Conservation (phyloP, 2,797 vertebrate genomes). For the Apogon talboti region DNA sequence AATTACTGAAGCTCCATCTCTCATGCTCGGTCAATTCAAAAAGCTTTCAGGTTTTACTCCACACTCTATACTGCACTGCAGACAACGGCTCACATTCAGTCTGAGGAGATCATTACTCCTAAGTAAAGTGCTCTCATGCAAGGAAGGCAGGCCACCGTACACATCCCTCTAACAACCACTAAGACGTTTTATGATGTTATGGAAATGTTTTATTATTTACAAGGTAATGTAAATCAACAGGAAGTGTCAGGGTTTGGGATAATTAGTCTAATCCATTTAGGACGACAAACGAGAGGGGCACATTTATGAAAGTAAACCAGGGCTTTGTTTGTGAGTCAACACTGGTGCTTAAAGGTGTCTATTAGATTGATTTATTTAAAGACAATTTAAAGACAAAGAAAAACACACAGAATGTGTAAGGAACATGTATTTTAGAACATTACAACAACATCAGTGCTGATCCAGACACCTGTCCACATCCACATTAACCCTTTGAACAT, state of each 20-base stretch:
- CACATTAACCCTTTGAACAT: too few species aligned
- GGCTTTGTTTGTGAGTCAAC: constrained; percentile 32
- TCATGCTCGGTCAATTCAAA: constrained; percentile 64
- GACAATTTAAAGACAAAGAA: too few species aligned
- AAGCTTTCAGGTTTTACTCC: constrained; percentile 65
- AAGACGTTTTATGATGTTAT: constrained; percentile 33
- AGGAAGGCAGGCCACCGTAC: constrained; percentile 19
- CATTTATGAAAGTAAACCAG: constrained; percentile 43
- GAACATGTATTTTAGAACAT: too few species aligned
- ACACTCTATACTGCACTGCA: constrained; percentile 33
- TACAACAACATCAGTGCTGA: too few species aligned
- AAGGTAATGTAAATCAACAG: constrained; percentile 47
- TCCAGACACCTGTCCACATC: too few species aligned
- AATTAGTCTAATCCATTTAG: constrained; percentile 53
- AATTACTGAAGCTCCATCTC: constrained; percentile 69
- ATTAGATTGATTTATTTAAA: constrained; percentile 36
- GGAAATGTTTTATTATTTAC: constrained; percentile 56
- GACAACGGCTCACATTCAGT: constrained; percentile 40
- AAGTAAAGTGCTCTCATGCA: constrained; percentile 54
- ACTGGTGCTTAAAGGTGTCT: constrained; percentile 32
- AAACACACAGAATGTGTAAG: too few species aligned
- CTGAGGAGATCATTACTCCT: constrained; percentile 56
- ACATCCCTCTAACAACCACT: constrained; percentile 18
- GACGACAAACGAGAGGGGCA: constrained; percentile 8
- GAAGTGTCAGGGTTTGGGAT: constrained; percentile 31